Percentiles rank a stretch among this genome's conserved stretches.
These are phyloP conservation scores for Microctenopoma stevenorrisi DNA, from an alignment of 2,797 vertebrate species.

Conservation along the genomic window DNA sequence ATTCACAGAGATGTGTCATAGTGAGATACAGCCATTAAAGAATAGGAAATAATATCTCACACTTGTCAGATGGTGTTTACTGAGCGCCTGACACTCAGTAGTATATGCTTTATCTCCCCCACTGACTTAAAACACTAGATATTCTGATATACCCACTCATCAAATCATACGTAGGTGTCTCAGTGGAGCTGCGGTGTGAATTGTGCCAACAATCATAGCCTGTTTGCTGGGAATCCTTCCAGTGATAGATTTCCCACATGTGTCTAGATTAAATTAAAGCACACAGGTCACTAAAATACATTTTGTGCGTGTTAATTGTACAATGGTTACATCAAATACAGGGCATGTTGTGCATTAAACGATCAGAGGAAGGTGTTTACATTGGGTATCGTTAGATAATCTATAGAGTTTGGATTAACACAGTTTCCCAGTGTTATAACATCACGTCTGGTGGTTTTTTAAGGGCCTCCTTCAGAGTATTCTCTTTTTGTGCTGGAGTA, in stretches of 20 bases:
- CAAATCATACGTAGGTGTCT: conserved; percentile 36
- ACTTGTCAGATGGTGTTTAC: conserved; percentile 28
- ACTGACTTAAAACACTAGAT: conserved; percentile 28
- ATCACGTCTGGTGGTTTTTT: background rate
- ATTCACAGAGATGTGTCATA: conserved; percentile 11
- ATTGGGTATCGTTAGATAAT: background rate
- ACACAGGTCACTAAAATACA: background rate
- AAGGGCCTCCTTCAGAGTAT: background rate
- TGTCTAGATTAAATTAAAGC: conserved; percentile 15
- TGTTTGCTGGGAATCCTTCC: conserved; percentile 16
- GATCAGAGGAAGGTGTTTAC: conserved; percentile 12
- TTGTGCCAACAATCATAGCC: conserved; percentile 32
- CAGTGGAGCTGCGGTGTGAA: conserved; percentile 30
- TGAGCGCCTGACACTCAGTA: conserved; percentile 14
- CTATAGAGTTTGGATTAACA: background rate
- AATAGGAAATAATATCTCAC: conserved; percentile 15
- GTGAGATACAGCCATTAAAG: conserved; percentile 4
- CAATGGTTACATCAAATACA: background rate
- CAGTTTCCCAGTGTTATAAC: background rate
- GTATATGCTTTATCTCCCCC: conserved; percentile 5
- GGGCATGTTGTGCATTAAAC: background rate
- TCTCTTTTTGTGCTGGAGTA: background rate
- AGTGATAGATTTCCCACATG: conserved; percentile 20
- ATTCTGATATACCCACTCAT: background rate
- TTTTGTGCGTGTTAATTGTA: conserved; percentile 1